Base-by-base conservation (phyloP, 2,113 vertebrate genomes). In the Aspiorhynchus laticeps region DNA sequence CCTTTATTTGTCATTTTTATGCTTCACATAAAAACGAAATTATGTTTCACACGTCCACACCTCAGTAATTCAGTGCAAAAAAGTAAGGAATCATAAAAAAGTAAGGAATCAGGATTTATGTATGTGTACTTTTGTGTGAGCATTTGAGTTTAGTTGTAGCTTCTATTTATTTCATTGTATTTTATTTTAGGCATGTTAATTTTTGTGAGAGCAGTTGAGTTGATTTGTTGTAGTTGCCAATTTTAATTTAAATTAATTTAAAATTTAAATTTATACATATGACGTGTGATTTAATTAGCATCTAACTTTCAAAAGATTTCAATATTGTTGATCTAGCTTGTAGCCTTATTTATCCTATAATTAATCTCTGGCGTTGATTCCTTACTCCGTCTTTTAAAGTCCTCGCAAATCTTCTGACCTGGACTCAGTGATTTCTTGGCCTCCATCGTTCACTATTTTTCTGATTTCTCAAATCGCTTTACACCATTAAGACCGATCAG, bases 341-440 rank as follows among this genome's bases (percentile, higher is more conserved):
- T 17, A 81, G 4, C 14, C 8, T 0, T 19, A 31, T 81, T 82
- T 82, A 67, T 82, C 15, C 7, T 7, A 1, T 26, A 41, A 59
- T 59, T 61, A 59, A 82, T 82, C 38, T 81, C 43, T 82, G 80
- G n/a, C 38, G 0, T 41, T 19, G 36, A 63, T 63, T 80, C 36
- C 10, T 59, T 79, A 36, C 15, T 59, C 51, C 19, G 2, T 43
- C 11, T 38, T 59, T 36, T n/a, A 38, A 38, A 19, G n/a, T 81
- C 9, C 24, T 63, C 2, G 7, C 17, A 67, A 14, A 65, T 67
- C n/a, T 7, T 28, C 26, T 19, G 26, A 82, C 59, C n/a, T 17
- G 14, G 80, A 67, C 7, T 19, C 36, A 81, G 41, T 41, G 51
- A 53, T 80, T 38, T 38, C 28, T 61, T 82, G 80, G 59, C 41